Evolutionary conservation across 2,113 vertebrate species (phyloP).

Genomic region (Myocastor coypus): DNA sequence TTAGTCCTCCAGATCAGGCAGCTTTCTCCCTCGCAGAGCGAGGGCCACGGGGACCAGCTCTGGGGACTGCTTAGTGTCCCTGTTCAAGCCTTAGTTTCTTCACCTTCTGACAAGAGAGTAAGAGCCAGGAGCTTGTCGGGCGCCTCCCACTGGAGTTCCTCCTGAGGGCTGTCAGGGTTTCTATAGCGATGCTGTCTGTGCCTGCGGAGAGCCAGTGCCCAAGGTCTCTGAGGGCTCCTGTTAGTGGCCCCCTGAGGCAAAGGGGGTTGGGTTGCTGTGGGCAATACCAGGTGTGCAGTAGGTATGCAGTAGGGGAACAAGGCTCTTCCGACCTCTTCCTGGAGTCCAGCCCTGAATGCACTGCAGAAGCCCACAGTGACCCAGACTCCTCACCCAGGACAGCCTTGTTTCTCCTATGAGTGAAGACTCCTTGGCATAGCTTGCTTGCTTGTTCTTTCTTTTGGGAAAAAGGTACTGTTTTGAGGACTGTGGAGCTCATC

Average conservation of each 20-base stretch:
- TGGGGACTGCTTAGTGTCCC: not conserved
- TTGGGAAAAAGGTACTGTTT: not conserved
- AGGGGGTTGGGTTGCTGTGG: not conserved
- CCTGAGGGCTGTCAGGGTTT: not conserved
- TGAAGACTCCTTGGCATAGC: not conserved
- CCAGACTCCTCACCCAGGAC: not conserved
- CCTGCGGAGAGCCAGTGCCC: accelerated
- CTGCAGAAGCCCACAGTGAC: not conserved
- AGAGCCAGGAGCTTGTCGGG: not conserved
- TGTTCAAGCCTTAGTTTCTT: not conserved
- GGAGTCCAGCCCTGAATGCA: not conserved
- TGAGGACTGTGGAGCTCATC: not conserved
- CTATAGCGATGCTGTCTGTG: accelerated
- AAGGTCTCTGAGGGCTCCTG: not conserved
- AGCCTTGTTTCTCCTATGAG: accelerated
- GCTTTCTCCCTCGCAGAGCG: accelerated
- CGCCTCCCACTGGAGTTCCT: not conserved
- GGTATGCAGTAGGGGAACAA: not conserved
- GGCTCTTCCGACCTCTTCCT: not conserved
- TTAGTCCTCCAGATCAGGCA: not conserved
- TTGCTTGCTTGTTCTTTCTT: not conserved
- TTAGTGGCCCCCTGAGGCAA: not conserved
- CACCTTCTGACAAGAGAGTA: not conserved
- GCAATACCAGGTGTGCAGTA: accelerated
- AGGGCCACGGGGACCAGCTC: not conserved